phyloP scores from a whole-genome alignment of 2,113 vertebrate genomes.

The Hydropotes inermis region DNA sequence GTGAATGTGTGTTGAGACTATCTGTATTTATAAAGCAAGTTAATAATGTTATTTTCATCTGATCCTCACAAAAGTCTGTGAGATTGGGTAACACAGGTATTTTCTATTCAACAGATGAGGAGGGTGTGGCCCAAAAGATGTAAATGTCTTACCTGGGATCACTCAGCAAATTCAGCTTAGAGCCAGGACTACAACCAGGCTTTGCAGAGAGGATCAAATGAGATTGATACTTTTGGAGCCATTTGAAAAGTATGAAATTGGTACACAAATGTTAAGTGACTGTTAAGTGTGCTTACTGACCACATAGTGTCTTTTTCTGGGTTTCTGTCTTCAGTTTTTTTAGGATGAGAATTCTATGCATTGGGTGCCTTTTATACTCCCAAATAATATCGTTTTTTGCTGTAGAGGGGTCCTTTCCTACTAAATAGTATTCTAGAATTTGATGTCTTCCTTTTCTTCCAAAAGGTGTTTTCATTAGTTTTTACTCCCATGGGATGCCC shows the following conservation, averaged over 20 bases:
- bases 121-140: not conserved
- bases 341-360: not conserved
- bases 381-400: constrained; percentile 1
- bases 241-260: constrained; percentile 36
- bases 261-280: not conserved
- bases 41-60: not conserved
- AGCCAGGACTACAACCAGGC: not conserved
- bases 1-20: constrained; percentile 14
- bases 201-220: constrained; percentile 19
- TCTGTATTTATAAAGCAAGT: constrained; percentile 29
- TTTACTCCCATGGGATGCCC: not conserved
- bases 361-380: constrained; percentile 20
- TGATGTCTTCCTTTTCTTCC: constrained; percentile 32
- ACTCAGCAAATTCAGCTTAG: constrained; percentile 15
- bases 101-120: constrained; percentile 29
- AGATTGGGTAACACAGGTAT: not conserved
- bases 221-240: constrained; percentile 24
- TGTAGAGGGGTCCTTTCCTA: not conserved
- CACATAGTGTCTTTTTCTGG: not conserved
- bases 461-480: not conserved
- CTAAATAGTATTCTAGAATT: constrained; percentile 20
- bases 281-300: not conserved
- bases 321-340: constrained; percentile 17
- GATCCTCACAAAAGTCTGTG: constrained; percentile 13
- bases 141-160: constrained; percentile 28